phyloP scores from a whole-genome alignment of 2,113 vertebrate species.

The Indri indri region DNA sequence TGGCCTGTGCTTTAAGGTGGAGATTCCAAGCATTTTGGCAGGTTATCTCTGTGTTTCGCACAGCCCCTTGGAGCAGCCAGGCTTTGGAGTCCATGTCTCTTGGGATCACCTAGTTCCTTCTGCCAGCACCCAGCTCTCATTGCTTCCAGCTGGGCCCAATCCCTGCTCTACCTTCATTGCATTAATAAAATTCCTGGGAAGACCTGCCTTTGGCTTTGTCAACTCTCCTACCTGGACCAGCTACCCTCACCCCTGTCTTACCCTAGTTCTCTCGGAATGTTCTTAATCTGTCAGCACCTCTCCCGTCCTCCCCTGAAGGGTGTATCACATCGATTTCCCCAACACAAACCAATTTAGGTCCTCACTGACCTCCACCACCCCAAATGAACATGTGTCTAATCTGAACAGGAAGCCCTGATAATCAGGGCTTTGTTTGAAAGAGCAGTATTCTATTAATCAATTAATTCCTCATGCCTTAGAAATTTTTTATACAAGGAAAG shows the following conservation, averaged over 20 bases:
- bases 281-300: not conserved
- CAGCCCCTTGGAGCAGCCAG: not conserved
- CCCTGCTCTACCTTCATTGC: not conserved
- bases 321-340: not conserved
- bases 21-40: not conserved
- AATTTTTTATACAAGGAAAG: not conserved
- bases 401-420: not conserved
- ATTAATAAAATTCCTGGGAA: not conserved
- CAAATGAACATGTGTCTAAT: not conserved
- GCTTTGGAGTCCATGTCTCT: not conserved
- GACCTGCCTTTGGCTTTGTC: not conserved
- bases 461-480: conserved; percentile 24
- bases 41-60: not conserved
- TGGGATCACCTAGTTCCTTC: not conserved
- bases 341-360: not conserved
- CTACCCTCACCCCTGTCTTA: not conserved
- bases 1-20: not conserved
- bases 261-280: not conserved
- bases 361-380: not conserved
- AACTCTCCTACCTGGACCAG: not conserved
- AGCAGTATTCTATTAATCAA: conserved; percentile 22
- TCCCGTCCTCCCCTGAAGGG: not conserved
- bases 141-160: not conserved
- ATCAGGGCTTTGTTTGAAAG: conserved; percentile 22
- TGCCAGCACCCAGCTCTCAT: not conserved